Evolutionary conservation across 30 jellyfish, hydroid and myxozoan species (phyloP), one percentile per base, ranked within the genome.

Genomic region (Aurelia coerulea): DNA sequence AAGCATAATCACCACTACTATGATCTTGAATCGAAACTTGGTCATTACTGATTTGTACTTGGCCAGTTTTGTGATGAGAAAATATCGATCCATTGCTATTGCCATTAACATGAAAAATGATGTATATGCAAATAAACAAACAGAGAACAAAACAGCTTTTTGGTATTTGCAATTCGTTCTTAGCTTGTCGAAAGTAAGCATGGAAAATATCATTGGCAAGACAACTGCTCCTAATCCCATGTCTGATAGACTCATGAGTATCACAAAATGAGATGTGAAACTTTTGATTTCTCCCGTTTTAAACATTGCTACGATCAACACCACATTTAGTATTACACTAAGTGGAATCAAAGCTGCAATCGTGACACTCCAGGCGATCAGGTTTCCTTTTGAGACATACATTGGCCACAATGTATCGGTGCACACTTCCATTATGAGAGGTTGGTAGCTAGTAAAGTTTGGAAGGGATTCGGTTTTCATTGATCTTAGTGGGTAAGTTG

Each of bases 71-170:
- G 77, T 73, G 41, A 84, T 84, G 2, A 77, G 93, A 16, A 84
- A 76, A 74, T 84, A 84, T 14, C 93, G 87, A 54, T 84, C 93
- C 23, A 84, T 75, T 50, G 82, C 93, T 19, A 84, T 84, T 1
- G 93, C 93, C 35, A 73, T 34, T 75, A 84, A 62, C 81, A 84
- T 7, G 68, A 84, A 74, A 72, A 84, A 84, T n/a, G 93, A 73
- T 7, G 88, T 84, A 65, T 84, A 72, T 5, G 88, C 93, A n/a
- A 84, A 58, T 18, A 62, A 4, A 64, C 23, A 84, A 11, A 84
- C 93, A 13, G 66, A 9, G 76, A 42, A 73, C 31, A 73, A 87
- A 50, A 77, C 78, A 19, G 63, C 83, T 14, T 68, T 71, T 62
- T 84, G 93, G 63, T 17, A 84, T 19, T 9, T 52, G 76, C 93